Conservation (phyloP, 2,888 invertebrate species). For the Rhagophthalmus giganteus region DNA sequence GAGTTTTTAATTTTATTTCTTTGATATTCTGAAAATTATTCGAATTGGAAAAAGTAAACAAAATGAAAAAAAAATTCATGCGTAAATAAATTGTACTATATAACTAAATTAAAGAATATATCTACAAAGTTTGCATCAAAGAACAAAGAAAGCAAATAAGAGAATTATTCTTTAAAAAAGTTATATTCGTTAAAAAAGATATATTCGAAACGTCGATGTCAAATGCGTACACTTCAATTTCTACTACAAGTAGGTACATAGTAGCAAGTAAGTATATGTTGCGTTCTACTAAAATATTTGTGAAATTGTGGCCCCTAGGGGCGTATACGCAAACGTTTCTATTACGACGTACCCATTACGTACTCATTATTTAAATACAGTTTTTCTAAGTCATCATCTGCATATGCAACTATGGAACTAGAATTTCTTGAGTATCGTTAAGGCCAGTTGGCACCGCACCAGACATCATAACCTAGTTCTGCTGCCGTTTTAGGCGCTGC, state of each 20-base stretch:
- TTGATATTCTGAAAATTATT: background rate
- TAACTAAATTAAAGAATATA: background rate
- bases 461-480: slow-evolving; percentile 41
- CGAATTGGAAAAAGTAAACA: background rate
- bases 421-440: slow-evolving; percentile 32
- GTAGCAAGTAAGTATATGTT: no score
- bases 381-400: slow-evolving; percentile 16
- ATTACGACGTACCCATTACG: no score
- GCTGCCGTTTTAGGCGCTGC: slow-evolving; percentile 29
- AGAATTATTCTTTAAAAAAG: no score
- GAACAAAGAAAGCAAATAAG: no score
- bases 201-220: no score
- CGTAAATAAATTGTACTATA: background rate
- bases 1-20: background rate
- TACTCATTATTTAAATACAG: slow-evolving; percentile 9
- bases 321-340: no score
- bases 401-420: slow-evolving; percentile 20
- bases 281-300: no score
- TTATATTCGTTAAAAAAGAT: no score
- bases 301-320: background rate
- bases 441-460: slow-evolving; percentile 38
- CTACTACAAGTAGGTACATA: no score
- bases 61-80: background rate
- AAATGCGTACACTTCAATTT: no score
- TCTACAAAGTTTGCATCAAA: no score